Evolutionary conservation across 1,140 invertebrate species (phyloP).

Genomic region (Danaus melanippus): DNA sequence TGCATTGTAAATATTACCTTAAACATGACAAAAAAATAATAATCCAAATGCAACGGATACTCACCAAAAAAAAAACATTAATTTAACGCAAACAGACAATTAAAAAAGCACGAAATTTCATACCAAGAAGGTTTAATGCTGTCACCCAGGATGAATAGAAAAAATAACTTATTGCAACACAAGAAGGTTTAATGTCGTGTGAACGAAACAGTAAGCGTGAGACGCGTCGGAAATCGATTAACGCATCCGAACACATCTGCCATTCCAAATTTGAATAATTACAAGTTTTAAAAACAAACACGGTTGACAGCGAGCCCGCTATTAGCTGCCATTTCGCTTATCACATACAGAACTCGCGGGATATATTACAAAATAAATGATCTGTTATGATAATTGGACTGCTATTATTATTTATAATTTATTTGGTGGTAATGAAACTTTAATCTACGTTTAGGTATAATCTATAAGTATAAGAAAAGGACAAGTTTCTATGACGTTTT

Average conservation of each 20-base stretch:
- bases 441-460: no score
- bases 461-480: no score
- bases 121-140: conserved; percentile 3
- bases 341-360: conserved; percentile 48
- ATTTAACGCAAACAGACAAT: not conserved
- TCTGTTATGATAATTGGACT: conserved; percentile 1
- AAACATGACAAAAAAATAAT: conserved; percentile 18
- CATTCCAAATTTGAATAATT: conserved; percentile 67
- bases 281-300: conserved; percentile 63
- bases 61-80: conserved; percentile 13
- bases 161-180: not conserved
- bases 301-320: conserved; percentile 43
- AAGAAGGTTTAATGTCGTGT: conserved; percentile 9
- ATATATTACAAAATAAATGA: conserved; percentile 38
- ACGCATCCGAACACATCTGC: conserved; percentile 57
- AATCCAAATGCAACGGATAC: conserved; percentile 6
- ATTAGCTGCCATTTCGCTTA: conserved; percentile 50
- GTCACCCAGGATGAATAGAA: no score
- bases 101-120: conserved; percentile 1
- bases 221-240: conserved; percentile 55
- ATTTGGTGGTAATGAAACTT: no score
- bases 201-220: conserved; percentile 9
- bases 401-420: no score
- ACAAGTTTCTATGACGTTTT: no score
- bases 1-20: conserved; percentile 16